phyloP scores from a whole-genome alignment of 2,113 vertebrate species.

The Ciconia maguari region DNA sequence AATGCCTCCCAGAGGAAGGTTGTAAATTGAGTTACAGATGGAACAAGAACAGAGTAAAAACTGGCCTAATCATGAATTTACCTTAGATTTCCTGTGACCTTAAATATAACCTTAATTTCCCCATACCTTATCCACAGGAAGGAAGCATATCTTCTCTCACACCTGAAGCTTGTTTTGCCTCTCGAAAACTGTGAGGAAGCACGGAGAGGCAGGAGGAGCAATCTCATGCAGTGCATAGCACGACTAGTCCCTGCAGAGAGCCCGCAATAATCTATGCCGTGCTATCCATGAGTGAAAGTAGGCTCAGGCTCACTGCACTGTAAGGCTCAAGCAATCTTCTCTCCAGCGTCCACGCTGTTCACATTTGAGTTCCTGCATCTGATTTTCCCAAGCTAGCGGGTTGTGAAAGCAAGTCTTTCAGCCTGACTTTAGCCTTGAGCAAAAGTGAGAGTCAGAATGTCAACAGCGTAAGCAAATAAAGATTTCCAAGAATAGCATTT shows the following conservation, averaged over 20 bases:
- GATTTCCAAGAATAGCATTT: background rate
- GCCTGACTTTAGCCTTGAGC: background rate
- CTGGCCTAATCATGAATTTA: background rate
- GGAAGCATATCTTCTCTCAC: background rate
- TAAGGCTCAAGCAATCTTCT: background rate
- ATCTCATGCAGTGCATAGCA: background rate
- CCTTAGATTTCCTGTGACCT: background rate
- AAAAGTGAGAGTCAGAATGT: background rate
- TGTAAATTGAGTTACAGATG: background rate
- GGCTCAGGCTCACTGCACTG: background rate
- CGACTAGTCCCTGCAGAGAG: background rate
- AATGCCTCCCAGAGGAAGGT: background rate
- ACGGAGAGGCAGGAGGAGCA: background rate
- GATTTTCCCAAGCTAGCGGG: background rate
- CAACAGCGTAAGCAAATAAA: background rate
- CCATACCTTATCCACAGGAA: background rate
- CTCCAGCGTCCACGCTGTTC: background rate
- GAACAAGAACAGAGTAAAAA: background rate
- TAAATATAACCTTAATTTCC: background rate
- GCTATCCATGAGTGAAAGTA: background rate
- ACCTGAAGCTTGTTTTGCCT: background rate
- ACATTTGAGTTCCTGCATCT: fast-evolving
- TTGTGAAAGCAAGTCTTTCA: background rate
- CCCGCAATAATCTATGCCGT: background rate
- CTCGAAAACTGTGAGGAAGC: background rate